phyloP scores from a whole-genome alignment of 2,113 vertebrate species.

The Cebus imitator region DNA sequence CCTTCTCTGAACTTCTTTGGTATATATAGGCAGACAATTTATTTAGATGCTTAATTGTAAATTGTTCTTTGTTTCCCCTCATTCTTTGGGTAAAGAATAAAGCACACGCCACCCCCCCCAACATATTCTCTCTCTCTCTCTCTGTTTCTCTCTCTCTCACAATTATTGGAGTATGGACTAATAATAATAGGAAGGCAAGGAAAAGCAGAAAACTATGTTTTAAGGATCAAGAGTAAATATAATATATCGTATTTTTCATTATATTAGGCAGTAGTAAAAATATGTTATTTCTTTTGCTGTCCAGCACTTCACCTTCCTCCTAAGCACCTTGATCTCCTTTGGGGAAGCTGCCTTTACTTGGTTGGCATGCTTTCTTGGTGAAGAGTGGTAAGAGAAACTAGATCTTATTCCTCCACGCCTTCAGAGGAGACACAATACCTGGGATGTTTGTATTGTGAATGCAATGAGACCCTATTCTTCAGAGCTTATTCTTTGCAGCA shows the following conservation, averaged over 20 bases:
- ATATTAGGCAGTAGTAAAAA: neutral
- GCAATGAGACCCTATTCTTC: neutral
- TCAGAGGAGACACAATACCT: neutral
- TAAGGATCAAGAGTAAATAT: neutral
- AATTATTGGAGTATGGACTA: neutral
- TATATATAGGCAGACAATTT: neutral
- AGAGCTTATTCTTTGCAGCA: neutral
- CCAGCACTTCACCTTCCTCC: neutral
- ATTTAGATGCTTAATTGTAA: neutral
- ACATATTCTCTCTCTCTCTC: too few relatives aligned
- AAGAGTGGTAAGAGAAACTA: neutral
- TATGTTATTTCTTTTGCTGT: neutral
- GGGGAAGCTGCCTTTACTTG: neutral
- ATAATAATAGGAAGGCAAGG: neutral
- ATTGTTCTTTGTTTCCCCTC: neutral
- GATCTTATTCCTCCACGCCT: neutral
- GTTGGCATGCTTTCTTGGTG: neutral
- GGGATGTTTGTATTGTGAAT: neutral
- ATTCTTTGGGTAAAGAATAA: neutral
- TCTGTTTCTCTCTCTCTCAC: too few relatives aligned
- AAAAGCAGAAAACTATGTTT: neutral
- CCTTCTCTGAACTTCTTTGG: neutral
- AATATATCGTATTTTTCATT: neutral
- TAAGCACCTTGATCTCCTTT: neutral
- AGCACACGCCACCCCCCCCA: neutral